Conservation (phyloP, 2,888 invertebrate genomes). For the Orthosia gracilis region DNA sequence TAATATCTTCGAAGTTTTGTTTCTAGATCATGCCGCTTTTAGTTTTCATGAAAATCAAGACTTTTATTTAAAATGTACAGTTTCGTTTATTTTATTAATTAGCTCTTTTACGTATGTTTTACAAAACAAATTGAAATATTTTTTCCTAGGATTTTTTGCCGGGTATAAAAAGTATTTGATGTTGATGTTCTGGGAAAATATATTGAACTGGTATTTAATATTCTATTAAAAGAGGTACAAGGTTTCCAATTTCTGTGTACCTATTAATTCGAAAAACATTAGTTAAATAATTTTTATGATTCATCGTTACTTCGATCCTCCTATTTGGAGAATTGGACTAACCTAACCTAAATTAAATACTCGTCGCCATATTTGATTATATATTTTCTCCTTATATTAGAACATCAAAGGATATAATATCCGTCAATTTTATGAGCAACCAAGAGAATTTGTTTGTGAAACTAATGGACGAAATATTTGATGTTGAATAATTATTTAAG, state of each 20-base stretch:
- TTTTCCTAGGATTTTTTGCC: neutral
- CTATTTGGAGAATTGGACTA: neutral
- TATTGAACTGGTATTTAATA: neutral
- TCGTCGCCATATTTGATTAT: neutral
- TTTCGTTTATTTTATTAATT: neutral
- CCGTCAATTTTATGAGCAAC: neutral
- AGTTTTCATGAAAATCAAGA: neutral
- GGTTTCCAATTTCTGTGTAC: too few species aligned
- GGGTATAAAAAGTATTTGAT: neutral
- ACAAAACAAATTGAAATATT: neutral
- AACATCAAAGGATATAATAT: slow-evolving; percentile 25
- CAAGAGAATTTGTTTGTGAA: slow-evolving; percentile 2
- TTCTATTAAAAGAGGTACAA: neutral
- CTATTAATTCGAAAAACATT: neutral
- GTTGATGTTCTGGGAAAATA: neutral
- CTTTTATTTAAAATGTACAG: neutral
- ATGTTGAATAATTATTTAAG: neutral
- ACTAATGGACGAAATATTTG: slow-evolving; percentile 22
- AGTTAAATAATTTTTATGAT: neutral
- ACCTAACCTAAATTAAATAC: neutral
- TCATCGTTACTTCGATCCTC: neutral
- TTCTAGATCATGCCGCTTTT: too few species aligned
- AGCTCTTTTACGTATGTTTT: neutral
- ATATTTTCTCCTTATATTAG: neutral
- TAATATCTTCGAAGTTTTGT: too few species aligned